These are phyloP conservation scores for Chunga burmeisteri DNA, from an alignment of 2,113 vertebrate genomes.

Conservation along the genomic window DNA sequence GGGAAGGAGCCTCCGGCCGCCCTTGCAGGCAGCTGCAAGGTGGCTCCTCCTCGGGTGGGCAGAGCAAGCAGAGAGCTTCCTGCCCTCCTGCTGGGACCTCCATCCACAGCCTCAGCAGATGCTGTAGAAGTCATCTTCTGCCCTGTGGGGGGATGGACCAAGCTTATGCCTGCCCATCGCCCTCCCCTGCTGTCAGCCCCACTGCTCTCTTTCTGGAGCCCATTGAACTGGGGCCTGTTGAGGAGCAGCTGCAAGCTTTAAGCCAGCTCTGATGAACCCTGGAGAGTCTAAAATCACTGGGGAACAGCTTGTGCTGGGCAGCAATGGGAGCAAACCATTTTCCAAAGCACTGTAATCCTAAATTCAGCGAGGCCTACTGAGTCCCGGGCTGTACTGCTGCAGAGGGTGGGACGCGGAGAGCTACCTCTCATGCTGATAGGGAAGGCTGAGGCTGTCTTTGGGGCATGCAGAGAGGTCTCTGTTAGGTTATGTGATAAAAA, in stretches of 20 bases:
- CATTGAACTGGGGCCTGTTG: neutral
- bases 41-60: fast-evolving
- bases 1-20: neutral
- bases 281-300: neutral
- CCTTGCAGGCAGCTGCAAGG: neutral
- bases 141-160: neutral
- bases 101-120: neutral
- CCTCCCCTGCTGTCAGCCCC: neutral
- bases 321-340: neutral
- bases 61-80: neutral
- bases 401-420: neutral
- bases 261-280: neutral
- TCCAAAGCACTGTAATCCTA: neutral
- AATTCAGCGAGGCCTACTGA: neutral
- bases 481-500: neutral
- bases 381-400: neutral
- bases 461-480: neutral
- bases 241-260: neutral
- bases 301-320: neutral
- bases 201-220: neutral
- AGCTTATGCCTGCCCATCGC: neutral
- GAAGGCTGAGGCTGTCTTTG: neutral
- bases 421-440: fast-evolving
- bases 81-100: neutral
- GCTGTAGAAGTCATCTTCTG: neutral